These are phyloP conservation scores for Hemichromis elongatus DNA, from an alignment of 2,113 vertebrate species.

Conservation along the genomic window DNA sequence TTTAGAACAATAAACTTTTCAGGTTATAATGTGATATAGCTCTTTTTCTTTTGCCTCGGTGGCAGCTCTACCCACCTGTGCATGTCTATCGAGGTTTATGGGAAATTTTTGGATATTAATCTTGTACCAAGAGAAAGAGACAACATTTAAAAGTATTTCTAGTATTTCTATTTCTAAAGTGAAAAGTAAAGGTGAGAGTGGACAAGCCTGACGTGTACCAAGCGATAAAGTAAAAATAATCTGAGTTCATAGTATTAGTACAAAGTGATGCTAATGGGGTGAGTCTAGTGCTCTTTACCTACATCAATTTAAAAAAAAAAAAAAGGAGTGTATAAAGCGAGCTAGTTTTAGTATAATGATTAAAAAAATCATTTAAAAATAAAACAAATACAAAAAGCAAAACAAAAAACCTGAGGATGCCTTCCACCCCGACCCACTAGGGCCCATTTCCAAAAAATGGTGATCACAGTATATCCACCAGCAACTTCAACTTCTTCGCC, in stretches of 20 bases:
- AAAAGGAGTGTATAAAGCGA: not conserved
- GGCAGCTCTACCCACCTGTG: too few relatives aligned
- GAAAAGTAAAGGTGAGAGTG: not conserved
- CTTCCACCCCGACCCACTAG: not conserved
- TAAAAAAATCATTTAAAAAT: not conserved
- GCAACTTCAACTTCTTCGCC: not conserved
- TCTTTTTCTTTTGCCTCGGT: too few relatives aligned
- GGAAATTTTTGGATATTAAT: too few relatives aligned
- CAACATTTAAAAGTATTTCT: not conserved
- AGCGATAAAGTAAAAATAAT: not conserved
- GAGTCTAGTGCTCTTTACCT: not conserved
- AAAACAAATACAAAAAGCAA: not conserved
- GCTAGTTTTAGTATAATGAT: not conserved
- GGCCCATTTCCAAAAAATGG: not conserved
- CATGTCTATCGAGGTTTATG: not conserved
- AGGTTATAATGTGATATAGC: too few relatives aligned
- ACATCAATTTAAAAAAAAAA: not conserved
- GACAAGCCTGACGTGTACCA: not conserved
- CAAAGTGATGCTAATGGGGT: not conserved
- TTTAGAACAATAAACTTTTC: too few relatives aligned
- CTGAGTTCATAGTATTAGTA: not conserved
- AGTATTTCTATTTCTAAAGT: not conserved
- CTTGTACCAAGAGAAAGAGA: not conserved
- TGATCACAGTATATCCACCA: not conserved
- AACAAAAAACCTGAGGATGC: not conserved